Conservation (phyloP, 2,113 vertebrate genomes). For the Ceuthmochares aereus region DNA sequence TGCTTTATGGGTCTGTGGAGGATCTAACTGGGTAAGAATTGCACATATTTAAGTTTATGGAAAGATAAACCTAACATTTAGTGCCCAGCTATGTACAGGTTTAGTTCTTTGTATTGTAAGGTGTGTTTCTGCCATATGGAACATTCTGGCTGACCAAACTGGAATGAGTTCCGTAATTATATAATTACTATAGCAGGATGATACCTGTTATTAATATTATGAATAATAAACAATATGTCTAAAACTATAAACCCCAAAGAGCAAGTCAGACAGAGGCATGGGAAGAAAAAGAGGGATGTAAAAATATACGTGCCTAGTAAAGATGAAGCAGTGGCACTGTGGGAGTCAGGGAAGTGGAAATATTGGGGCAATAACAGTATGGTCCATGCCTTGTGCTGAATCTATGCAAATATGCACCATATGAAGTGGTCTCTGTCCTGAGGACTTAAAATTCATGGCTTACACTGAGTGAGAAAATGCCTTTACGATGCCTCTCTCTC, state of each 20-base stretch:
- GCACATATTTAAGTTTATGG: conserved; percentile 53
- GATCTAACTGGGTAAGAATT: conserved; percentile 35
- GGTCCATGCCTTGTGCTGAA: neutral
- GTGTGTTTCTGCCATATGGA: neutral
- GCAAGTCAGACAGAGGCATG: neutral
- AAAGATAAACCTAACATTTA: neutral
- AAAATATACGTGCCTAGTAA: neutral
- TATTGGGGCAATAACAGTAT: neutral
- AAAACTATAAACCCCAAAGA: neutral
- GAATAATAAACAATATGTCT: conserved; percentile 36
- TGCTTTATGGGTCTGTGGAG: conserved; percentile 59
- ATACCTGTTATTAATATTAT: conserved; percentile 41
- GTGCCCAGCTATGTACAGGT: neutral
- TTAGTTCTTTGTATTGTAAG: neutral
- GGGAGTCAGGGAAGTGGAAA: neutral
- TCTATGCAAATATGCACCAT: neutral
- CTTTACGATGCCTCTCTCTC: neutral
- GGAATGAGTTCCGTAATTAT: neutral
- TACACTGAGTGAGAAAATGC: neutral
- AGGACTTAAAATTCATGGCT: conserved; percentile 23
- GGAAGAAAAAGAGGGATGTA: neutral
- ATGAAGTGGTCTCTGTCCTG: neutral
- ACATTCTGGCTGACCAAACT: neutral
- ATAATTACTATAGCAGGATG: neutral
- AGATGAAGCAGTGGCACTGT: neutral